These are phyloP conservation scores for Ectropis grisescens DNA, from an alignment of 1,140 invertebrate genomes.

Conservation along the genomic window DNA sequence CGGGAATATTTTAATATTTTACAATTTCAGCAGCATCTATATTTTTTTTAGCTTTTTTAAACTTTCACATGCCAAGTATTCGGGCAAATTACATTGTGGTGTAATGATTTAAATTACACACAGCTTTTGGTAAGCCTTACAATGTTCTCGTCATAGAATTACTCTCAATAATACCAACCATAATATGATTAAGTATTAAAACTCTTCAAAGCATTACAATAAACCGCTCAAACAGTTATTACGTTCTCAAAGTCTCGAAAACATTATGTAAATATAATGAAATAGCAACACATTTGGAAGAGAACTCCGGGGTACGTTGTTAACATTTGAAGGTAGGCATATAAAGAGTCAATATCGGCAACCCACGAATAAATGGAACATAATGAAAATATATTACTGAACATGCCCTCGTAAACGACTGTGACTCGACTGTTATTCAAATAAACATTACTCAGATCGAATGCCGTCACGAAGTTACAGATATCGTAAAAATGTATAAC, in stretches of 20 bases:
- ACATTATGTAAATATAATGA: conserved; percentile 39
- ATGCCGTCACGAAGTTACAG: conserved; percentile 31
- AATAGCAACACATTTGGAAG: conserved; percentile 23
- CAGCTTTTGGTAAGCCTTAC: no score
- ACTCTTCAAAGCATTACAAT: conserved; percentile 5
- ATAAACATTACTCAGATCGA: conserved; percentile 44
- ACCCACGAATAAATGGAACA: conserved; percentile 47
- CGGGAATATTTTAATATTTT: no score
- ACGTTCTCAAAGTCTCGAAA: conserved; percentile 5
- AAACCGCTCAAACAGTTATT: conserved; percentile 7
- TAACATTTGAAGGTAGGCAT: conserved; percentile 45
- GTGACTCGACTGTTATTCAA: conserved; percentile 43
- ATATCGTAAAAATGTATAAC: conserved; percentile 54
- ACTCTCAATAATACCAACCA: no score
- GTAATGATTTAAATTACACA: no score
- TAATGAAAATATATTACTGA: conserved; percentile 54
- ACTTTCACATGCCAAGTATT: no score
- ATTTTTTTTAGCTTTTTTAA: no score
- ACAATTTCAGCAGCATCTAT: no score
- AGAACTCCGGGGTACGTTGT: conserved; percentile 28
- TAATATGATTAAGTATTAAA: no score
- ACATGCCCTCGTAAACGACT: conserved; percentile 38
- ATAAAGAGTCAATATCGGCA: conserved; percentile 46
- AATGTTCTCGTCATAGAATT: no score
- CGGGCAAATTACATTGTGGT: no score